Evolutionary conservation across 2,797 vertebrate genomes (phyloP).

Genomic region (Pitangus sulphuratus): DNA sequence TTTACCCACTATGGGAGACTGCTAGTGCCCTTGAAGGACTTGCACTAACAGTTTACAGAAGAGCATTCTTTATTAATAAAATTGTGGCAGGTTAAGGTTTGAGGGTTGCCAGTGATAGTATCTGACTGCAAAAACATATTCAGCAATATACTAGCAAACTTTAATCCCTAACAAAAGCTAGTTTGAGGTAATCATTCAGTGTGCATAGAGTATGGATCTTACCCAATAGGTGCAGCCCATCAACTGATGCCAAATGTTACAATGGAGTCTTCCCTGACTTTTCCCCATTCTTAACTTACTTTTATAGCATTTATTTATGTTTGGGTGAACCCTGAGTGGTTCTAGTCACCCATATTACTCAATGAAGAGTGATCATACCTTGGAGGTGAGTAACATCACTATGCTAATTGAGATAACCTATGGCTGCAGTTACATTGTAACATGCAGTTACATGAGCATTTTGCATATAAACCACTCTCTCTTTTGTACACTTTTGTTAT

Average conservation of each 20-base stretch:
- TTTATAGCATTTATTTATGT: background rate
- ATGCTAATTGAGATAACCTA: background rate
- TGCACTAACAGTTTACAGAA: background rate
- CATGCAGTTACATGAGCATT: background rate
- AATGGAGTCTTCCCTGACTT: background rate
- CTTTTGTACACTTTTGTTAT: background rate
- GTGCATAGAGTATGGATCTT: background rate
- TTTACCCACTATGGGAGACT: background rate
- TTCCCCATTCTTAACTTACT: background rate
- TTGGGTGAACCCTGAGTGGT: background rate
- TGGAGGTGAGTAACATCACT: background rate
- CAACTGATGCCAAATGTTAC: background rate
- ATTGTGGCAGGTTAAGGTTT: background rate
- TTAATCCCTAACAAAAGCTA: background rate
- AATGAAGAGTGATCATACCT: background rate
- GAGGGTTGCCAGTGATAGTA: background rate
- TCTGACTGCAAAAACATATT: background rate
- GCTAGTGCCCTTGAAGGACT: background rate
- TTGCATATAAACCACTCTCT: background rate
- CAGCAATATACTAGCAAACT: background rate
- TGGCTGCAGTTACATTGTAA: background rate
- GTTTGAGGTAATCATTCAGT: background rate
- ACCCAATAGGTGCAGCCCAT: background rate
- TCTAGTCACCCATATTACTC: background rate
- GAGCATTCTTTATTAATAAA: background rate